A percentile compares a stretch with the other conserved stretches of the same genome.
Evolutionary conservation across 2,113 vertebrate species (phyloP).

Genomic region (Actinemys pallida): DNA sequence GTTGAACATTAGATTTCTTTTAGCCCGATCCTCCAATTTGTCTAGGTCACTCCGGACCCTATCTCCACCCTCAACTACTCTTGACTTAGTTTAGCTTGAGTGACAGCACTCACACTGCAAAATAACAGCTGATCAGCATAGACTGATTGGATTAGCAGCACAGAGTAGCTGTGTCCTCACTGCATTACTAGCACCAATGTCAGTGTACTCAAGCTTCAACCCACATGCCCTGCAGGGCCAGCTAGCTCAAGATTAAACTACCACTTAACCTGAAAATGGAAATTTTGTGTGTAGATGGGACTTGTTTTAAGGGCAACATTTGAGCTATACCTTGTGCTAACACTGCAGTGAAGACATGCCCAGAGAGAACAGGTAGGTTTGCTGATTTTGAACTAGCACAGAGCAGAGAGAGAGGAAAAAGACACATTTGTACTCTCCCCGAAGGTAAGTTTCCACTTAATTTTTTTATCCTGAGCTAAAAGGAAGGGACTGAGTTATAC

Average conservation of each 20-base stretch:
- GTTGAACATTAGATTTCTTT: no score
- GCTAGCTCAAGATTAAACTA: background rate
- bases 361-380: background rate
- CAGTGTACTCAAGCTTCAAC: background rate
- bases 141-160: background rate
- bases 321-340: background rate
- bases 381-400: background rate
- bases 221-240: rapidly evolving
- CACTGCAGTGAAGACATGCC: background rate
- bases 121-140: background rate
- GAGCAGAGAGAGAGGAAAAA: background rate
- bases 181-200: background rate
- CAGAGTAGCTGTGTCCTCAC: background rate
- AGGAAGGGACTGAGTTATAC: background rate
- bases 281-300: background rate
- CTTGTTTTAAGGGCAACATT: background rate
- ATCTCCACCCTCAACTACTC: background rate
- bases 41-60: no score
- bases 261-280: background rate
- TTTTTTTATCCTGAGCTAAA: slow-evolving; percentile 3
- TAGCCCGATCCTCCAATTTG: no score
- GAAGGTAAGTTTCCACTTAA: background rate
- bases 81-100: slow-evolving; percentile 4
- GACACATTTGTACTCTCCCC: background rate
- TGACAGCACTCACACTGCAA: background rate